Conservation (phyloP, 1,140 invertebrate species). For the Drosophila chauvacae region DNA sequence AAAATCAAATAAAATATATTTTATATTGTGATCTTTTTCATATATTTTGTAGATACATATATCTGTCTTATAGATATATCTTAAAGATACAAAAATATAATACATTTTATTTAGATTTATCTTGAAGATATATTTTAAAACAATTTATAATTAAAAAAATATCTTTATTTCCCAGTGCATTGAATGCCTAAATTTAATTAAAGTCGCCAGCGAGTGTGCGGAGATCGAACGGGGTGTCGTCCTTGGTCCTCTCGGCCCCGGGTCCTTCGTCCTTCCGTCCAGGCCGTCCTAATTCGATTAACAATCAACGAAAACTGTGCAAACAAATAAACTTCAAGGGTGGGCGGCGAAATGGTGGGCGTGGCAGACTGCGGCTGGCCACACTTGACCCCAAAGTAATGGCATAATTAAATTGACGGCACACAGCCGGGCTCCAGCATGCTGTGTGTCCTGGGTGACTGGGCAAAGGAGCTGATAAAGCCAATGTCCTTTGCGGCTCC, state of each 20-base stretch:
- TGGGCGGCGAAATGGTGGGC: background rate
- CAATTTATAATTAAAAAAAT: background rate
- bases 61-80: too few species aligned
- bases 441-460: background rate
- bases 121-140: too few species aligned
- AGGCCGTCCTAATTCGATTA: conserved; percentile 60
- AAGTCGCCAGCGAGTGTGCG: conserved; percentile 20
- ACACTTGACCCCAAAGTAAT: conserved; percentile 67
- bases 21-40: background rate
- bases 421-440: conserved; percentile 3
- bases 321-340: conserved; percentile 52
- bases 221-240: conserved; percentile 12
- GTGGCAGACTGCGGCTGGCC: conserved; percentile 21
- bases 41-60: too few species aligned
- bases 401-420: conserved; percentile 73
- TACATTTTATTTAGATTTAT: too few species aligned
- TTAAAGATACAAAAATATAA: too few species aligned
- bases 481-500: conserved; percentile 17
- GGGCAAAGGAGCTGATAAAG: conserved; percentile 19
- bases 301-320: conserved; percentile 65
- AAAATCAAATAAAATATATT: background rate
- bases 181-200: conserved; percentile 69
- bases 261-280: conserved; percentile 12
- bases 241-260: conserved; percentile 4
- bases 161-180: background rate